Base-by-base conservation (phyloP, 1,140 invertebrate species). In the Bombus pascuorum region DNA sequence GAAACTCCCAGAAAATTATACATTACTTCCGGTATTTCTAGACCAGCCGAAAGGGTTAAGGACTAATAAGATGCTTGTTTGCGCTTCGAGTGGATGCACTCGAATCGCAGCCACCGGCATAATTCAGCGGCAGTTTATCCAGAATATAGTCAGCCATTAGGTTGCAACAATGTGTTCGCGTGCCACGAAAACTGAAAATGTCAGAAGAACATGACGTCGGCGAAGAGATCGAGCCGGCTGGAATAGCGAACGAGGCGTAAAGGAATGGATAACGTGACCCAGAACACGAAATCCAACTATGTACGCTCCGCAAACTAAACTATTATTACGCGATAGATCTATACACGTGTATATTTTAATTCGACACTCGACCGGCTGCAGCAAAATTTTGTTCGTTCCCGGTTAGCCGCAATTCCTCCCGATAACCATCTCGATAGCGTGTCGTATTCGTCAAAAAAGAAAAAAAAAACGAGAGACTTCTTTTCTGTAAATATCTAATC, bases 21-120 rank as follows among this genome's bases (percentile, higher is more conserved):
- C 73, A 53, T 59, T 53, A 47, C 73, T 89, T 82, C 74, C 68
- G 70, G 83, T 82, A 71, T 89, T 75, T 71, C 87, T 62, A 39
- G 22, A 5, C 28, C 65, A 22, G 82, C 25, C 53, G 86, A 82
- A 78, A 82, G 57, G 83, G 83, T 76, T 39, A 39, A 57, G 79
- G 53, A 68, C 88, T 89, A 89, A 89, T 86, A 86, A 88, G 75
- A 80, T 66, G 83, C 73, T 76, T 78, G 47, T 85, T 78, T 71
- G 79, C n/a, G 62, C 32, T 74, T 75, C 18, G 32, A 88, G 57
- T 72, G 53, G 82, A 57, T 47, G 82, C 47, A 72, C 75, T 79
- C 82, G 75, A 79, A 72, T 28, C 15, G 28, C 68, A 72, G 66
- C 70, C 79, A 47, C 15, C 39, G 62, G 44, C 44, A 77, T 70